Evolutionary conservation across 2,888 invertebrate genomes (phyloP), one percentile per base, ranked within the genome.

Genomic region (Phania funesta): DNA sequence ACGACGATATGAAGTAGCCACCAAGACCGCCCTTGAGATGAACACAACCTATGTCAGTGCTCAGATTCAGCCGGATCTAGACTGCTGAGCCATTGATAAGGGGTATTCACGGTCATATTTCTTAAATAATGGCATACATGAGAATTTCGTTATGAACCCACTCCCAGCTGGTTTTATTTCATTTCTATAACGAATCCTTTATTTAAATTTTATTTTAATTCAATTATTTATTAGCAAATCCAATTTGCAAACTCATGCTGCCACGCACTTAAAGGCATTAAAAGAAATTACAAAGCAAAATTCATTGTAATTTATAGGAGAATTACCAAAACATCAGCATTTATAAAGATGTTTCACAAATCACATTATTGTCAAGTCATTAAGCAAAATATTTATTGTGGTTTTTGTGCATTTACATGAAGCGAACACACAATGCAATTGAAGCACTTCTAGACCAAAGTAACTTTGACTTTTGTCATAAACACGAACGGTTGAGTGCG

Each of bases 311-410:
- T 65, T 22, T 16, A 46, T 32, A 44, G 24, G 11, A 20, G 41
- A 46, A 29, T 48, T 20, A 0, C 22, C 9, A 60, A 13, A 22
- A 7, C 5, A 70, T 41, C n/a, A 18, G 9, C 26, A 38, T 68
- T 24, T 16, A 44, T 35, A 29, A 44, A 65, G 65, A 60, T 67
- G 65, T 73, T 67, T 54, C 4, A 38, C 46, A 74, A 79, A 79
- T 79, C 54, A 38, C 60, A 48, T 74, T 79, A 68, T 74, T 80
- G 56, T 41, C 74, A 62, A 67, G 24, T 62, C 79, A 80, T 74
- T 74, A 74, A 52, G 22, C 60, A 62, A 56, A 74, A 41, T 56
- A 2, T 22, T 29, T 13, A 6, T 38, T 68, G 8, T 44, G 41
- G 26, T 29, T 52, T 16, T 52, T 38, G 24, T 16, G 35, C 35